Percentiles rank a stretch among this genome's conserved stretches.
These are phyloP conservation scores for Rhabdomys pumilio DNA, from an alignment of 2,797 vertebrate genomes.

Conservation along the genomic window DNA sequence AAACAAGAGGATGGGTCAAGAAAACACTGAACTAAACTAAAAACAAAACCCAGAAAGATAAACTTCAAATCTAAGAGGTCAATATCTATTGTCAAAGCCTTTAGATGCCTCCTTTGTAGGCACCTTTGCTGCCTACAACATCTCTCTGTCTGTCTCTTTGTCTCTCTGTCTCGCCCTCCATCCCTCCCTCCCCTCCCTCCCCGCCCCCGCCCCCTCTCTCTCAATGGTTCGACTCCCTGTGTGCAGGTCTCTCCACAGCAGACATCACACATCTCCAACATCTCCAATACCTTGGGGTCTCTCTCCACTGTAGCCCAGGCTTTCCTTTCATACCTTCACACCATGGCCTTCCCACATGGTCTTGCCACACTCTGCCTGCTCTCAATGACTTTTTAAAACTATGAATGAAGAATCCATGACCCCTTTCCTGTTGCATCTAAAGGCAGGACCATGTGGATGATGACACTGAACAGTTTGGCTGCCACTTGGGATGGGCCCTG, in stretches of 20 bases:
- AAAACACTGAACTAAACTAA: not conserved
- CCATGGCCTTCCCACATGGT: not conserved
- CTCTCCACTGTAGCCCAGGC: not conserved
- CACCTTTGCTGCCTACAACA: not conserved
- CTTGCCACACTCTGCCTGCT: no score
- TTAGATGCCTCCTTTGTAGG: not conserved
- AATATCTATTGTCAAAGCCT: not conserved
- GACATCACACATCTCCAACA: not conserved
- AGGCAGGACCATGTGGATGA: not conserved
- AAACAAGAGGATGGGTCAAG: not conserved
- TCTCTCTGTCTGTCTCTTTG: not conserved
- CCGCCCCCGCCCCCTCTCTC: no score
- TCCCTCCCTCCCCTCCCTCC: no score
- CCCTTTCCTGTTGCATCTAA: not conserved
- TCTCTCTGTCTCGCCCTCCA: no score
- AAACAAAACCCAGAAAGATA: not conserved
- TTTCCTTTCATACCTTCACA: not conserved
- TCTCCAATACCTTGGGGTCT: not conserved
- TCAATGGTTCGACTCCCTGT: not conserved
- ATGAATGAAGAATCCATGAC: not conserved
- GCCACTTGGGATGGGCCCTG: not conserved
- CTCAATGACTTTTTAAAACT: no score
- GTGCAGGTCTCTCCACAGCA: not conserved
- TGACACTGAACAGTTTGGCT: not conserved
- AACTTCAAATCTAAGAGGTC: not conserved